Evolutionary conservation across 2,113 vertebrate species (phyloP).

Genomic region (Lepus americanus): DNA sequence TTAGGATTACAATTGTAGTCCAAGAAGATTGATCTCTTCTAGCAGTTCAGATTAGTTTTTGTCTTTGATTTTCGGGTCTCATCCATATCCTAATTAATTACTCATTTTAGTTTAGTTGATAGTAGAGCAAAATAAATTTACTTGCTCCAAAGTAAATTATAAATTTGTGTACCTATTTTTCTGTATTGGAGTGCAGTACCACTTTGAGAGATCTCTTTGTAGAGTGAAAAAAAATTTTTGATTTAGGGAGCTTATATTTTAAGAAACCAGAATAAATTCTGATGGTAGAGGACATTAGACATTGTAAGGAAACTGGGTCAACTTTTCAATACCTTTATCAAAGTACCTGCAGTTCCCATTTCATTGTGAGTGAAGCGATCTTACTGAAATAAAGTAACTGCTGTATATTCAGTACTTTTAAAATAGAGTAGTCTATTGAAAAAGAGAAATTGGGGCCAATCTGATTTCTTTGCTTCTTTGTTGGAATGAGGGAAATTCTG

Average conservation of each 20-base stretch:
- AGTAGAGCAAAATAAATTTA: conserved; percentile 39
- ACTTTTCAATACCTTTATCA: conserved; percentile 77
- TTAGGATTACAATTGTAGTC: conserved; percentile 14
- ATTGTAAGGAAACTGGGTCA: conserved; percentile 79
- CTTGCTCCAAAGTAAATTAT: background rate
- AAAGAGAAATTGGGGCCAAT: conserved; percentile 73
- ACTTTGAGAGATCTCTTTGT: conserved; percentile 51
- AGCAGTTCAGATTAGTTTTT: conserved; percentile 36
- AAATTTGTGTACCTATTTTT: conserved; percentile 31
- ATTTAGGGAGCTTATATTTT: conserved; percentile 71
- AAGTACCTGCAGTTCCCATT: conserved; percentile 75
- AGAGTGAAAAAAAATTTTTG: conserved; percentile 63
- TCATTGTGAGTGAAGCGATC: conserved; percentile 73
- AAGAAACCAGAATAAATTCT: conserved; percentile 74
- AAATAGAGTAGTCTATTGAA: conserved; percentile 75
- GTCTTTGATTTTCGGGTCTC: conserved; percentile 39
- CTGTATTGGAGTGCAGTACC: conserved; percentile 32
- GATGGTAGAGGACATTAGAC: conserved; percentile 67
- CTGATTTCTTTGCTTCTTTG: conserved; percentile 80
- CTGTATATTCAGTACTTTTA: conserved; percentile 77
- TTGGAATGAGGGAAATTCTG: conserved; percentile 59
- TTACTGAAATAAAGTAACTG: conserved; percentile 76
- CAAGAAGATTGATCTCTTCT: background rate
- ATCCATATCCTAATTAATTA: conserved; percentile 17
- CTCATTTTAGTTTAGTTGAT: conserved; percentile 26